Base-by-base conservation (phyloP, 2,797 vertebrate genomes). In the Adelosebastes latens region DNA sequence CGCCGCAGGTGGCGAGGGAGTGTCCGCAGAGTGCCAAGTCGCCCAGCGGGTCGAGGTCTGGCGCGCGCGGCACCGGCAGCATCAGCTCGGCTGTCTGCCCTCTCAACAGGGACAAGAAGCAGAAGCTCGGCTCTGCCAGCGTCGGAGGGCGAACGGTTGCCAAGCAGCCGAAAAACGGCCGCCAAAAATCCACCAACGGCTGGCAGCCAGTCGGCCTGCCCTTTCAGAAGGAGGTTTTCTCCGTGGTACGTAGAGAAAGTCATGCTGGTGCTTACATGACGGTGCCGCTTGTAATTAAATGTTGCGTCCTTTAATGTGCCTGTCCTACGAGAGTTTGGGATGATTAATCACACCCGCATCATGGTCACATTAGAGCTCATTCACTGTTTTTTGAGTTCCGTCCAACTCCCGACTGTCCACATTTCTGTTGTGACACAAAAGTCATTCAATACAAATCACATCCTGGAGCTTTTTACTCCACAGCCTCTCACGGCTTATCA, bases 1-100 rank as follows among this genome's bases (percentile, higher is more conserved):
- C 94, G 46, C 94, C 96, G 91, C 95, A 95, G 81, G 97, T 97
- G 93, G 98, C 97, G 20, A 97, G 96, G 6, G 97, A 99, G 70
- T 98, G 98, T 87, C 98, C 97, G 0, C 98, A 98, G 96, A 98
- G 97, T 83, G 97, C 98, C 88, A 99, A 99, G 93, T 95, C 97
- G 16, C 98, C 98, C 80, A 97, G 97, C 3, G 97, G 97, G 78
- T 98, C 98, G 27, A 97, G 97, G 78, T 98, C 98, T 0, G 97
- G 96, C 6, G 95, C 96, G 8, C 95, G 96, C 29, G 83, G 91
- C 84, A 79, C 87, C 55, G 87, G 95, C 0, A 81, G 96, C 82
- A 82, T 90, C 85, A 75, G 94, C 80, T 90, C 96, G 0, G 84
- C 96, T 0, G 94, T 95, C 92, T 97, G 96, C 84, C 96, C 97